These are phyloP conservation scores for Xiphias gladius DNA, from an alignment of 2,113 vertebrate genomes.

Conservation along the genomic window DNA sequence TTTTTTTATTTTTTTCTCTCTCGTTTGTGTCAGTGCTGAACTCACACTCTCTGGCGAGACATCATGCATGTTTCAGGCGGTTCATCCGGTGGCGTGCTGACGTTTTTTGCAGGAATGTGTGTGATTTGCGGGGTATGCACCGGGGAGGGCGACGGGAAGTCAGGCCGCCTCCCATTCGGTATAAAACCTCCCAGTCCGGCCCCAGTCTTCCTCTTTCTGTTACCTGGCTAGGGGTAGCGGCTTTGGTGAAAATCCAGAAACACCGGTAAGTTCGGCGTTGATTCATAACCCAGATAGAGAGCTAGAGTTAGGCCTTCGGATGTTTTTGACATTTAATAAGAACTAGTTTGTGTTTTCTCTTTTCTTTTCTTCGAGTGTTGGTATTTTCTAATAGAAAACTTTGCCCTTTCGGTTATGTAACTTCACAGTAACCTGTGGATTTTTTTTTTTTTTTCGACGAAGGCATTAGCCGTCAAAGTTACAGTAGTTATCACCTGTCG, in stretches of 20 bases:
- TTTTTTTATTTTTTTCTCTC: too few relatives aligned
- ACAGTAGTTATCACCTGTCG: fast-evolving
- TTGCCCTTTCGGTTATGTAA: conserved; percentile 57
- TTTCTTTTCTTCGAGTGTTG: not conserved
- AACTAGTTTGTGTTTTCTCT: not conserved
- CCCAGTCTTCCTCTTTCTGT: conserved; percentile 86
- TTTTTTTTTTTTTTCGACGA: not conserved
- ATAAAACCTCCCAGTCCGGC: conserved; percentile 80
- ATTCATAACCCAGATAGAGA: fast-evolving
- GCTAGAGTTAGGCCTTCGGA: fast-evolving
- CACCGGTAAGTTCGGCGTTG: conserved; percentile 78
- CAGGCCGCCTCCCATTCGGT: conserved; percentile 78
- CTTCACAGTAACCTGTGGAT: conserved; percentile 54
- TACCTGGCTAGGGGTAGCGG: conserved; percentile 88
- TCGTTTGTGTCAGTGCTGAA: not conserved
- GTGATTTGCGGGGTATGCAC: conserved; percentile 81
- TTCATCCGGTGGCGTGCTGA: conserved; percentile 74
- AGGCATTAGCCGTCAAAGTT: not conserved
- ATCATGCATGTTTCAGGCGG: conserved; percentile 38
- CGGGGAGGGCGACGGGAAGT: conserved; percentile 69
- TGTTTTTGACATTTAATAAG: not conserved
- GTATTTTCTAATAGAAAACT: not conserved
- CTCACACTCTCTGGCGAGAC: not conserved
- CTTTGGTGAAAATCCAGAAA: conserved; percentile 80
- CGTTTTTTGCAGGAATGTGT: conserved; percentile 81